Evolutionary conservation across 2,888 invertebrate genomes (phyloP), one percentile per base, ranked within the genome.

Genomic region (Acronicta alni): DNA sequence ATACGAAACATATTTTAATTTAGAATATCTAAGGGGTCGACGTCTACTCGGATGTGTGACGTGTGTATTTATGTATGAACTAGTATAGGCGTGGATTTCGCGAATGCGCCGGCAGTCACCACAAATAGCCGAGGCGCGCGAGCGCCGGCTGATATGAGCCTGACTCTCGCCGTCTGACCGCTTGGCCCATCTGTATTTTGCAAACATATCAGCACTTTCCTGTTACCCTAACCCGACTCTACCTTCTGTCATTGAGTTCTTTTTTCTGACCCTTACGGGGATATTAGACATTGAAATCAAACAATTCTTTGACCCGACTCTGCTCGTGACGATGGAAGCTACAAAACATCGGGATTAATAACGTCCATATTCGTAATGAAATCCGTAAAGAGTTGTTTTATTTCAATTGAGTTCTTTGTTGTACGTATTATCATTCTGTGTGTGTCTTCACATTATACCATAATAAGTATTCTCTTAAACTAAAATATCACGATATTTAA

Each of bases 91-190:
- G 80, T 79, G 66, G 80, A 81, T 79, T 83, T 84, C 72, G 83
- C 82, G 76, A 81, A 77, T 84, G 77, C 72, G 78, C 75, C 78
- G 71, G 75, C 75, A 75, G 68, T 74, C 64, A 79, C 80, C 75
- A 72, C 82, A 89, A 89, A 89, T 89, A 88, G 85, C 84, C 67
- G 72, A 78, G 73, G 73, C 76, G 74, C 73, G 76, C 64, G 74
- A 70, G 63, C 62, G 63, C 58, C 60, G 58, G 70, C 57, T 62
- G 67, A 67, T 56, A 49, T 53, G 48, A 60, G 53, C 55, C 57
- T 59, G 62, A 57, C 47, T 62, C 45, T 60, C 52, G 57, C 42
- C 65, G 64, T 51, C 61, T 65, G 56, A 57, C 59, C 59, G 65
- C 55, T 55, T 68, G 51, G 23, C 30, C 52, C 41, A 35, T 37